Conservation (phyloP, 2,113 vertebrate genomes). For the Ovis aries region ARS-UI_Ramb_v3.0 NC_056059.1:117468501-117469000, state of each 20-base stretch:
- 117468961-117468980: neutral
- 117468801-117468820: neutral
- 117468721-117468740: neutral
- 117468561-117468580: accelerated
- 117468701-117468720: neutral
- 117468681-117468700: neutral
- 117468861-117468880: neutral
- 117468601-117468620: neutral
- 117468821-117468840: neutral
- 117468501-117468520: neutral
- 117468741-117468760: neutral
- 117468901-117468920: neutral
- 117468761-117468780: neutral
- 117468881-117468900: neutral
- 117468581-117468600: neutral
- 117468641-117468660: neutral
- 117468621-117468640: neutral
- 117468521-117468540: accelerated
- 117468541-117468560: accelerated
- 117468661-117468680: neutral
- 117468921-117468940: accelerated
- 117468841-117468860: neutral
- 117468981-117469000: neutral
- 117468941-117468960: accelerated
- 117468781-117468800: neutral